Percentiles rank a stretch among this genome's conserved stretches.
phyloP scores from a whole-genome alignment of 2,797 vertebrate species.

The Etheostoma nigrum region DNA sequence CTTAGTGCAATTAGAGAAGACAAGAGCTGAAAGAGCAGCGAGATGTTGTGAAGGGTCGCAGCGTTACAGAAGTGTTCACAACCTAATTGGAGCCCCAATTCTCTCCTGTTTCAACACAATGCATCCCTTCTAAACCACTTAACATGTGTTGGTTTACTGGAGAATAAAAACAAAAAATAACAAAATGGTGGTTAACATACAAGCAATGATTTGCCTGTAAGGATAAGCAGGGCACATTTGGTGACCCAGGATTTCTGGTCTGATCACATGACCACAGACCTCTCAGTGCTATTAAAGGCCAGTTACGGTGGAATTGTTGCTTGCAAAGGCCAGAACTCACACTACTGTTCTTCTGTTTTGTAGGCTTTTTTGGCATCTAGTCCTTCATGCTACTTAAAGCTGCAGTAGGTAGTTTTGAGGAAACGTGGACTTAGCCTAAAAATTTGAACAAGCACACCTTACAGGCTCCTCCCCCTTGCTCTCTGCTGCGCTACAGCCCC shows the following conservation, averaged over 20 bases:
- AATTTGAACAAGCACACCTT: too few relatives aligned
- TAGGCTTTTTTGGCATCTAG: not conserved
- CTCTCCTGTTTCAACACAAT: constrained; percentile 5
- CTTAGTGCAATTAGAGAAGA: constrained; percentile 65
- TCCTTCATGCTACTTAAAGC: not conserved
- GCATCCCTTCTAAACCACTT: constrained; percentile 2
- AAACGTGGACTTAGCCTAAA: too few relatives aligned
- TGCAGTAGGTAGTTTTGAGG: too few relatives aligned
- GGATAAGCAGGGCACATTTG: not conserved
- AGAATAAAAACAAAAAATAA: not conserved
- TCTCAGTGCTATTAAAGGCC: not conserved
- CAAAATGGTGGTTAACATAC: constrained; percentile 4
- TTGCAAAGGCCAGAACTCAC: not conserved
- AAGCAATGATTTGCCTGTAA: constrained; percentile 18
- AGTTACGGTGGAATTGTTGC: not conserved
- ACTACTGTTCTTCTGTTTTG: not conserved
- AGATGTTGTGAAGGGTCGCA: constrained; percentile 52
- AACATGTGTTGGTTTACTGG: constrained; percentile 29
- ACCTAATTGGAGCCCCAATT: constrained; percentile 55
- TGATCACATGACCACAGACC: not conserved
- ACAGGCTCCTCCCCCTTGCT: too few relatives aligned
- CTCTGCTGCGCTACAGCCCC: too few relatives aligned
- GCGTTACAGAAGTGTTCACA: constrained; percentile 34
- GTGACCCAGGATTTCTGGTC: not conserved
- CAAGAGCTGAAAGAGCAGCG: constrained; percentile 38